phyloP scores from a whole-genome alignment of 2,888 invertebrate species.

The Parasteatoda lunata region DNA sequence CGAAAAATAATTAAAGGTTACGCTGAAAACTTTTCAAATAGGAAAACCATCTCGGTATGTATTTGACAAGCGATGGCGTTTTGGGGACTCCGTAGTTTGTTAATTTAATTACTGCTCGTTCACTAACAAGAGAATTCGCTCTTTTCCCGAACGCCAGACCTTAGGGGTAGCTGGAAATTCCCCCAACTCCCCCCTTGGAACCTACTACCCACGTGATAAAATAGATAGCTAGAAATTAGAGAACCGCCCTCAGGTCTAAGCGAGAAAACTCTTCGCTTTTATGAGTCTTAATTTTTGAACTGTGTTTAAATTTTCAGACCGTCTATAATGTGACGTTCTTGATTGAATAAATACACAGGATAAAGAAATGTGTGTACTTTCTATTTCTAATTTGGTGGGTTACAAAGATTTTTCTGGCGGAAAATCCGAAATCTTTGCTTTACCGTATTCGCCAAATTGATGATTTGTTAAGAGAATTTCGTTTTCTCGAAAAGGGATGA shows the following conservation, averaged over 20 bases:
- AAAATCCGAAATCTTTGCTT: not conserved
- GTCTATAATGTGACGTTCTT: not conserved
- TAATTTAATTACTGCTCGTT: slow-evolving; percentile 62
- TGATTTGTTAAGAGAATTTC: not conserved
- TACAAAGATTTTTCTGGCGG: not conserved
- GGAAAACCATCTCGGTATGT: slow-evolving; percentile 34
- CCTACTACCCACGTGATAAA: not conserved
- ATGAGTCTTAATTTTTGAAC: slow-evolving; percentile 7
- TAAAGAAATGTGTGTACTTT: not conserved
- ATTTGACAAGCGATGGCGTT: slow-evolving; percentile 53
- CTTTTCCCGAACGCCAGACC: slow-evolving; percentile 11
- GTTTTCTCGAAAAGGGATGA: not conserved
- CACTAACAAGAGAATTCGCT: slow-evolving; percentile 42
- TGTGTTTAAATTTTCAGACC: not conserved
- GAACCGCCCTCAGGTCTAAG: not conserved
- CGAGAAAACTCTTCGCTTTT: not conserved
- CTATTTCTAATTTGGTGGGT: not conserved
- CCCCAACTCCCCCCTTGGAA: not conserved
- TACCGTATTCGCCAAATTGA: not conserved
- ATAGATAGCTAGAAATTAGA: not conserved
- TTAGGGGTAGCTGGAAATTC: slow-evolving; percentile 9
- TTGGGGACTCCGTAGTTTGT: slow-evolving; percentile 24
- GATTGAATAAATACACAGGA: slow-evolving; percentile 5
- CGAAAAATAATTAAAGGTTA: slow-evolving; percentile 56
- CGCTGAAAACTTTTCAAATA: slow-evolving; percentile 29